phyloP scores from a whole-genome alignment of 2,888 invertebrate genomes.

The Oxyscelio sp. region DNA sequence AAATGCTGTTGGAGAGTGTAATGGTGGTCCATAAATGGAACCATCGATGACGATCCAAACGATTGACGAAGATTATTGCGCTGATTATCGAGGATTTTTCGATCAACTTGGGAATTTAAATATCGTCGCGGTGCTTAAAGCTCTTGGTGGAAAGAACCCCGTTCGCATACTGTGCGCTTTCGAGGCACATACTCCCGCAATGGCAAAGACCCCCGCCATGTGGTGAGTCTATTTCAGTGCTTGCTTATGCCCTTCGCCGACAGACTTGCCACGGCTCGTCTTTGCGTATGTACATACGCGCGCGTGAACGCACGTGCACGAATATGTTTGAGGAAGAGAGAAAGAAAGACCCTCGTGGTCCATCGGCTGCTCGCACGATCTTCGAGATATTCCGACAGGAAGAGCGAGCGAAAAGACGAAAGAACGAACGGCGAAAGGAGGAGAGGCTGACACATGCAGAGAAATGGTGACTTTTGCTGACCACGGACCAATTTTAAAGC shows the following conservation, averaged over 20 bases:
- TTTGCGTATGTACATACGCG: slow-evolving; percentile 65
- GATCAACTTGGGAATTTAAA: background rate
- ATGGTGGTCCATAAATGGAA: too few species aligned
- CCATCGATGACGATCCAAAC: background rate
- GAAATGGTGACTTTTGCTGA: slow-evolving; percentile 16
- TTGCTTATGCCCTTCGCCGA: slow-evolving; percentile 72
- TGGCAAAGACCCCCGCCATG: slow-evolving; percentile 86
- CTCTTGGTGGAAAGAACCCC: slow-evolving; percentile 64
- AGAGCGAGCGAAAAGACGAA: slow-evolving; percentile 15
- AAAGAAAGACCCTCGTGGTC: slow-evolving; percentile 37
- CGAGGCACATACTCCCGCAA: slow-evolving; percentile 78
- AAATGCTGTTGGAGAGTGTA: too few species aligned
- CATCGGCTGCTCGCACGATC: slow-evolving; percentile 23
- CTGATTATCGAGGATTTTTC: background rate
- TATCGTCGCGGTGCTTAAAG: slow-evolving; percentile 48
- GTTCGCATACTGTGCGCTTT: slow-evolving; percentile 70
- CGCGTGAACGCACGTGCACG: slow-evolving; percentile 53
- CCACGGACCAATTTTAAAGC: slow-evolving; percentile 21
- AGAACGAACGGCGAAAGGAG: background rate
- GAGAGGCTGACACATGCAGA: slow-evolving; percentile 1
- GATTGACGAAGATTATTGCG: background rate
- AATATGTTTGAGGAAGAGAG: slow-evolving; percentile 22
- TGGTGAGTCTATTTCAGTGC: slow-evolving; percentile 86
- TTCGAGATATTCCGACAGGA: slow-evolving; percentile 52
- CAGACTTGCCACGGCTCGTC: slow-evolving; percentile 67